phyloP scores from a whole-genome alignment of 2,888 invertebrate species.

The Orthonevra nobilis region DNA sequence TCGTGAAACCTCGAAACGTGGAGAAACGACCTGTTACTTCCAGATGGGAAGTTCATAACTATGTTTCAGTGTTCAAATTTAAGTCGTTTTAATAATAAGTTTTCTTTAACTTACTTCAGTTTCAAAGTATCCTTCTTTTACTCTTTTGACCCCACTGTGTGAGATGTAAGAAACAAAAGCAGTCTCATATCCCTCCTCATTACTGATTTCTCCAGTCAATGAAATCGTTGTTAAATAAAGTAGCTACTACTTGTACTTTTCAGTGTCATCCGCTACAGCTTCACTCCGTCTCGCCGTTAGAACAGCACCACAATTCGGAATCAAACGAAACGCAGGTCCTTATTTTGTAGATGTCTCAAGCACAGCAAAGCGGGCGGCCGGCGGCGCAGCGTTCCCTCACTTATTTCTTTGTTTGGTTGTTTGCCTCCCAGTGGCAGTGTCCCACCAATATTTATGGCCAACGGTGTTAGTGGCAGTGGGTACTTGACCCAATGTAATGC shows the following conservation, averaged over 20 bases:
- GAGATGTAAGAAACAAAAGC: too few relatives aligned
- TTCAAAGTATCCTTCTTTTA: too few relatives aligned
- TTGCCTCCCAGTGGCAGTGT: conserved; percentile 50
- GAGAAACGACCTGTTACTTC: too few relatives aligned
- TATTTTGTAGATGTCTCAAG: conserved; percentile 32
- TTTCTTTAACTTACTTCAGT: too few relatives aligned
- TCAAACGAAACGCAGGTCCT: conserved; percentile 32
- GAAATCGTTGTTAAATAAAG: conserved; percentile 21
- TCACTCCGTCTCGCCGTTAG: conserved; percentile 9
- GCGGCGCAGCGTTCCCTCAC: conserved; percentile 1
- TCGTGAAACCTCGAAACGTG: too few relatives aligned
- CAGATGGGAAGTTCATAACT: too few relatives aligned
- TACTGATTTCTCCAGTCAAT: conserved; percentile 18
- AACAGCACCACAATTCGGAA: conserved; percentile 35
- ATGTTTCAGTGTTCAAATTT: too few relatives aligned
- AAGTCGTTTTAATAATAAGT: too few relatives aligned
- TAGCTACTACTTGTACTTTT: conserved; percentile 12
- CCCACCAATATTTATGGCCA: conserved; percentile 67
- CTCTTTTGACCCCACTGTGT: conserved; percentile 11
- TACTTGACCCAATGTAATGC: conserved; percentile 74
- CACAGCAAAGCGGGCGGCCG: conserved; percentile 2
- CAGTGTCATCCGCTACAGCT: neutral
- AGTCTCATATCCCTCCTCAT: neutral
- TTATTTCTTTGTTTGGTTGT: conserved; percentile 44
- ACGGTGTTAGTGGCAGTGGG: conserved; percentile 61